Evolutionary conservation across 1,140 invertebrate species (phyloP).

Genomic region (Proales similis): DNA sequence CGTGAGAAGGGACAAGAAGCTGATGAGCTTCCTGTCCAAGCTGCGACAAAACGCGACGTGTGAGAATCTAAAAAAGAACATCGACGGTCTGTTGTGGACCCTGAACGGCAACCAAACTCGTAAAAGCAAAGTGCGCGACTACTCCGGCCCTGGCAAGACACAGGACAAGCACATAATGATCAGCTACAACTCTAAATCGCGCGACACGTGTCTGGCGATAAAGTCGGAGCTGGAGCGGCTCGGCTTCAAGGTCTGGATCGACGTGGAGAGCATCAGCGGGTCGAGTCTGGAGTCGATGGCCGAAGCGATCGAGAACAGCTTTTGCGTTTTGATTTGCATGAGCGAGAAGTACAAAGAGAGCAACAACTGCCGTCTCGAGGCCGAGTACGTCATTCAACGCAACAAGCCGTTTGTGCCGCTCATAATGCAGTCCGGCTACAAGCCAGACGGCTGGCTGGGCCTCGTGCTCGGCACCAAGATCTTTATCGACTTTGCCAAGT

Average conservation of each 20-base stretch:
- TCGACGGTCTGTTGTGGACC: constrained; percentile 21
- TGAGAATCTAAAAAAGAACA: constrained; percentile 33
- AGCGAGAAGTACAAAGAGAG: constrained; percentile 50
- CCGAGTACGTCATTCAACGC: constrained; percentile 45
- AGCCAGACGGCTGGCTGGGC: constrained; percentile 47
- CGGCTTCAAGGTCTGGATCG: constrained; percentile 40
- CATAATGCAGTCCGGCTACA: constrained; percentile 43
- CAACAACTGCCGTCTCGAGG: constrained; percentile 46
- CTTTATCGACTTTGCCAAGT: constrained; percentile 42
- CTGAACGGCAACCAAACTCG: neutral
- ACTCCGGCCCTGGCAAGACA: no score
- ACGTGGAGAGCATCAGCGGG: constrained; percentile 41
- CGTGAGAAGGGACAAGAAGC: no score
- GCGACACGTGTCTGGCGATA: constrained; percentile 24
- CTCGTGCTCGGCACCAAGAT: constrained; percentile 45
- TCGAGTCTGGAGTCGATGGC: constrained; percentile 51
- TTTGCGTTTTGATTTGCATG: constrained; percentile 47
- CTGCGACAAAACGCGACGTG: constrained; percentile 1
- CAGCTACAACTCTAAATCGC: constrained; percentile 14
- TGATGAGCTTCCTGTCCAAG: constrained; percentile 1
- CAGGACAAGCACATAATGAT: constrained; percentile 24
- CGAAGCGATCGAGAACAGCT: constrained; percentile 47
- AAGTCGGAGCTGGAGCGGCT: constrained; percentile 10
- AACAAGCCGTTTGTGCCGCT: constrained; percentile 45
- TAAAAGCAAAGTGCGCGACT: constrained; percentile 3